Conservation (phyloP, 2,888 invertebrate species). For the Fragum fragum region DNA sequence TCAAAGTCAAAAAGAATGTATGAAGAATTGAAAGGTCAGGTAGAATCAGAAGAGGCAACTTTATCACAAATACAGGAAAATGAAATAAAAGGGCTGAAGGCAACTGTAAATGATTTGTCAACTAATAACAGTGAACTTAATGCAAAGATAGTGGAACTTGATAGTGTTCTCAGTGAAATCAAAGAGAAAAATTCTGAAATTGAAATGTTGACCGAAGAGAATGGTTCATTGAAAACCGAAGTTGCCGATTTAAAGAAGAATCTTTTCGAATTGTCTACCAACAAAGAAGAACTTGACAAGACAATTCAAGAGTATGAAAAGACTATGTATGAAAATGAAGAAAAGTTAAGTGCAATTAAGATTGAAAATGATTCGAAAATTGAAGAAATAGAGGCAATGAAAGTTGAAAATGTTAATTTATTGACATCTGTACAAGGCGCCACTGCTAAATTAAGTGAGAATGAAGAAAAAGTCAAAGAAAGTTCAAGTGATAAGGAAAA, state of each 20-base stretch:
- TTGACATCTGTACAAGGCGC: conserved; percentile 23
- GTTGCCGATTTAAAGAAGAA: conserved; percentile 42
- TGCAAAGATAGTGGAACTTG: conserved; percentile 17
- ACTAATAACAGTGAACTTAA: conserved; percentile 37
- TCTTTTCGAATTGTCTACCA: background rate
- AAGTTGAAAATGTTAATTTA: conserved; percentile 49
- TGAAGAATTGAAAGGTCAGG: conserved; percentile 70
- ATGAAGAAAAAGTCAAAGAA: conserved; percentile 34
- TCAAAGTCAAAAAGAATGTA: conserved; percentile 74
- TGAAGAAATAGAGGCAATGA: conserved; percentile 50
- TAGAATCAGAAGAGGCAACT: conserved; percentile 63
- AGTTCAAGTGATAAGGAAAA: conserved; percentile 34
- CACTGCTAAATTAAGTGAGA: conserved; percentile 40
- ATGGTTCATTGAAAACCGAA: conserved; percentile 32
- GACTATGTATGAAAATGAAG: conserved; percentile 34
- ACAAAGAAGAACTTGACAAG: background rate
- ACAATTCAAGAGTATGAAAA: background rate
- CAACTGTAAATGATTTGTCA: conserved; percentile 48
- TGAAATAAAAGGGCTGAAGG: conserved; percentile 52
- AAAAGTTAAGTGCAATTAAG: conserved; percentile 21
- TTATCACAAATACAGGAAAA: conserved; percentile 56
- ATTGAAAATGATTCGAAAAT: conserved; percentile 35
- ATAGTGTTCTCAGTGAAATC: conserved; percentile 35
- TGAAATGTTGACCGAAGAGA: conserved; percentile 27
- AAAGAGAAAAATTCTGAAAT: conserved; percentile 31